Base-by-base conservation (phyloP, 64 coral and sea anemone genomes). In the Astreopora myriophthalma region DNA sequence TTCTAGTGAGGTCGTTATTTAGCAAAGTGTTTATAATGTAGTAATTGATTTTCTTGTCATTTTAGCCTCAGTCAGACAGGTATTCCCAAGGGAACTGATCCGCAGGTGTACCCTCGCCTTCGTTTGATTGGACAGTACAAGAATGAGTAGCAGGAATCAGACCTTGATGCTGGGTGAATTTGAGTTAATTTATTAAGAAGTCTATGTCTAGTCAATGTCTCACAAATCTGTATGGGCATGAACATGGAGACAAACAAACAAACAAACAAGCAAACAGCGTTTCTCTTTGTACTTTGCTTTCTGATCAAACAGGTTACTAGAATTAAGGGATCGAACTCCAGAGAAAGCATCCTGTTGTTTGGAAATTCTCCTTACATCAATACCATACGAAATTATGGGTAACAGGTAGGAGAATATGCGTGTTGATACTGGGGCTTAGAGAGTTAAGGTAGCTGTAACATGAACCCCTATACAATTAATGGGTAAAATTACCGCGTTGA, bases 11-110 rank as follows among this genome's bases (percentile, higher is more conserved):
- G 8, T 29, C 1, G 6, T 46, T 3, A 2, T 23, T 6, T 14
- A 34, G 22, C 38, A 19, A 27, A n/a, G 42, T 69, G 24, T 42
- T 46, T 29, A 22, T 28, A 8, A 5, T 44, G 40, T 11, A 23
- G 34, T 31, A 30, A 48, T 67, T 86, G 38, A 33, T 37, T 66
- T 89, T 82, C 5, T 39, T 16, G 39, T 82, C 11, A 62, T 44
- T 71, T 61, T 78, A 92, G 89, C 34, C 37, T 92, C 42, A 92
- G 89, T 42, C 89, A 85, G 35, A 92, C 70, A 30, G 79, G 40
- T 55, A 73, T 92, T 73, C 89, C 89, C 5, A 85, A 13, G 36
- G 79, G 89, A 26, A 83, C 83, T 55, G 89, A 92, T 75, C 40
- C 24, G 0, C 74, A 51, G 8, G 11, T 26, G 49, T 78, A 78